Conservation (phyloP, 2,888 invertebrate genomes). For the Gnatocerus cornutus region DNA sequence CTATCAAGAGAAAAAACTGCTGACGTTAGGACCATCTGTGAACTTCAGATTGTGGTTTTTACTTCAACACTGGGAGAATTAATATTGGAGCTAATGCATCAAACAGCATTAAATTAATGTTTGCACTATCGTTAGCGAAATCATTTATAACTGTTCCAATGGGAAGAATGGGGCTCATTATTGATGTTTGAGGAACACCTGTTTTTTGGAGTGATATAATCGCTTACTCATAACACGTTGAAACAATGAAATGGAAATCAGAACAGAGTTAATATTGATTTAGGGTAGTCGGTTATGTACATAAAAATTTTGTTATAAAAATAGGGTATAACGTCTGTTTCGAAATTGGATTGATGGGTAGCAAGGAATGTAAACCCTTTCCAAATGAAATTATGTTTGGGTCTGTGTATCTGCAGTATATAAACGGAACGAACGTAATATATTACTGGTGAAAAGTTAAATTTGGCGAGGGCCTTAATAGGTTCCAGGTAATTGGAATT, state of each 20-base stretch:
- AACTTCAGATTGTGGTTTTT: too few species aligned
- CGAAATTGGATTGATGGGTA: slow-evolving; percentile 34
- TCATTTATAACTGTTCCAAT: too few species aligned
- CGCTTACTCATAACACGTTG: neutral
- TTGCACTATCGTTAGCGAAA: too few species aligned
- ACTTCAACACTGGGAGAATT: too few species aligned
- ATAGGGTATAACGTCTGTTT: slow-evolving; percentile 15
- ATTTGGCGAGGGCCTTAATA: slow-evolving; percentile 41
- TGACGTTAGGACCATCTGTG: too few species aligned
- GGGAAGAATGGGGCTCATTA: too few species aligned
- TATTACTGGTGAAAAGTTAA: slow-evolving; percentile 42
- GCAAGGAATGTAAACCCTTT: slow-evolving; percentile 35
- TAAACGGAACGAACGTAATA: slow-evolving; percentile 41
- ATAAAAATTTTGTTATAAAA: slow-evolving; percentile 28
- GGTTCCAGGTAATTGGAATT: slow-evolving; percentile 45
- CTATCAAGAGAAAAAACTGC: too few species aligned
- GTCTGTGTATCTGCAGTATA: slow-evolving; percentile 34
- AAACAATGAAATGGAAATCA: slow-evolving; percentile 2
- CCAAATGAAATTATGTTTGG: slow-evolving; percentile 41
- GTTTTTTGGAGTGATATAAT: neutral
- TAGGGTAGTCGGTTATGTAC: slow-evolving; percentile 6
- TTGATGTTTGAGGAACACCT: too few species aligned
- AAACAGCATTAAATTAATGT: too few species aligned
- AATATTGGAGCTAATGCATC: too few species aligned
- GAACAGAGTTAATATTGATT: slow-evolving; percentile 22